A percentile compares a stretch with the other conserved stretches of the same genome.
These are phyloP conservation scores for Diarsia mendica DNA, from an alignment of 2,888 invertebrate genomes.

Conservation along the genomic window DNA sequence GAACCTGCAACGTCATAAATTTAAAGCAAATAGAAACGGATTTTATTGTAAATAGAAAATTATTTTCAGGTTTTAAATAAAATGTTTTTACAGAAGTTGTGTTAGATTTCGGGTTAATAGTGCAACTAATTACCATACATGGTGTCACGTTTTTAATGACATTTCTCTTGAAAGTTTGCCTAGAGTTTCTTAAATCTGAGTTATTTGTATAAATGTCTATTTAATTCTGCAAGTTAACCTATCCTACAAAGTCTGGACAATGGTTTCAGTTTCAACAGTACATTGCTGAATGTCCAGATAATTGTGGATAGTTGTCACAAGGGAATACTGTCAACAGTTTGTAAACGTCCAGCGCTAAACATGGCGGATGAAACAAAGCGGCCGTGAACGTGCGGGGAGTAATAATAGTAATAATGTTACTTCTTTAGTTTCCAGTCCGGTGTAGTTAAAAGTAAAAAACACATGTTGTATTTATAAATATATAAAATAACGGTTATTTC, in stretches of 20 bases:
- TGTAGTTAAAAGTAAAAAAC: too few relatives aligned
- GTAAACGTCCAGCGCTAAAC: conserved; percentile 9
- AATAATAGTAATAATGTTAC: background rate
- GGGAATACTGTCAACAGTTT: conserved; percentile 25
- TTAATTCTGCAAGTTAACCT: background rate
- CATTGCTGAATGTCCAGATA: background rate
- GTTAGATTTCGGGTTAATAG: too few relatives aligned
- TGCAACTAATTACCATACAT: too few relatives aligned
- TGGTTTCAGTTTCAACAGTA: background rate
- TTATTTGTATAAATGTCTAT: background rate
- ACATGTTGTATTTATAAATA: background rate
- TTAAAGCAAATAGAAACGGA: too few relatives aligned
- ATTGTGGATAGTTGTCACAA: background rate
- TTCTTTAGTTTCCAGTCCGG: background rate
- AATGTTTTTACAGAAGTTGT: too few relatives aligned
- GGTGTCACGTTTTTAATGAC: too few relatives aligned
- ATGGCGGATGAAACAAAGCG: conserved; percentile 3
- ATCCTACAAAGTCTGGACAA: background rate
- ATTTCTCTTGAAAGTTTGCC: too few relatives aligned
- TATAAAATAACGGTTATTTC: background rate
- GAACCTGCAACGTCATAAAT: too few relatives aligned
- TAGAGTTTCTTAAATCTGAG: too few relatives aligned
- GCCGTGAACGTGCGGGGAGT: conserved; percentile 1
- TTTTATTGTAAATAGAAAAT: too few relatives aligned
- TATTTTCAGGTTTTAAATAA: too few relatives aligned